A percentile compares a stretch with the other conserved stretches of the same genome.
Evolutionary conservation across 2,797 vertebrate genomes (phyloP).

Genomic region (Crenichthys baileyi): DNA sequence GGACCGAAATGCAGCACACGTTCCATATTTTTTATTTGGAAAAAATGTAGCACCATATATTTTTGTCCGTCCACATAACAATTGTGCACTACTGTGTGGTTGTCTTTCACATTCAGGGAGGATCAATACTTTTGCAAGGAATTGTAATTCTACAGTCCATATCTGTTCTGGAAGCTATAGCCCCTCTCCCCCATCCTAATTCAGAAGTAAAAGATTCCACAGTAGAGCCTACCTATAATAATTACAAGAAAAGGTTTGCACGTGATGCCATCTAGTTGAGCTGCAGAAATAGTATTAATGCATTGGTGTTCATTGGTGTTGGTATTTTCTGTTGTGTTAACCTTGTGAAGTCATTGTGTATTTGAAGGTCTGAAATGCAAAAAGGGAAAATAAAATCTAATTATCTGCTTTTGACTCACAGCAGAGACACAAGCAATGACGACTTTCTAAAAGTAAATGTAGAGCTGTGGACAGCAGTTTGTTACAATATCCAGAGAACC

Average conservation of each 20-base stretch:
- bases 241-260: neutral
- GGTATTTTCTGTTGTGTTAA: neutral
- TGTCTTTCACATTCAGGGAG: no score
- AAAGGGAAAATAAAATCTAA: neutral
- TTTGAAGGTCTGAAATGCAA: slow-evolving; percentile 5
- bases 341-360: neutral
- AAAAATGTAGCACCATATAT: no score
- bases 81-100: no score
- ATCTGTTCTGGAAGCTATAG: no score
- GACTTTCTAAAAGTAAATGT: neutral
- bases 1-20: no score
- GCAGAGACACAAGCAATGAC: neutral
- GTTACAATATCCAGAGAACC: neutral
- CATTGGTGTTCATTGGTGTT: no score
- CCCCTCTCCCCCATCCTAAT: no score
- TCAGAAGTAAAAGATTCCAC: neutral
- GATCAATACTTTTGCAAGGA: no score
- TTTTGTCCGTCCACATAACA: no score
- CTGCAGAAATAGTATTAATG: neutral
- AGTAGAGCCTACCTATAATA: neutral
- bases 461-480: neutral
- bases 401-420: neutral
- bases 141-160: neutral
- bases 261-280: neutral
- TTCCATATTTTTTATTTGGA: no score